A percentile compares a stretch with the other conserved stretches of the same genome.
Evolutionary conservation across 2,888 invertebrate species (phyloP).

Genomic region (Drosophila greeni): DNA sequence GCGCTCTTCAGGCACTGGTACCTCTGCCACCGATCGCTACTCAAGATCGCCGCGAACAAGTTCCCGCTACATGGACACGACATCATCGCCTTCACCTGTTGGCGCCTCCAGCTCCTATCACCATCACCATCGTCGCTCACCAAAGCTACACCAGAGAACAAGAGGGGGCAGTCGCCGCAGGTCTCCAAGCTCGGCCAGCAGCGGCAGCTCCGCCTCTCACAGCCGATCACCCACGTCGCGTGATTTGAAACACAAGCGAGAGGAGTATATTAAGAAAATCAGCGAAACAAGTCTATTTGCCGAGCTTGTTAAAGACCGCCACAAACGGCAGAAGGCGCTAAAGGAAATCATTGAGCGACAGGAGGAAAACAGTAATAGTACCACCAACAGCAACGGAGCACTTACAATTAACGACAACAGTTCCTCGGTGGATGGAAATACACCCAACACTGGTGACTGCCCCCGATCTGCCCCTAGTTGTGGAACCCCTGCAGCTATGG

Average conservation of each 20-base stretch:
- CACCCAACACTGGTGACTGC: slow-evolving; percentile 55
- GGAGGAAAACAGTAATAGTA: slow-evolving; percentile 80
- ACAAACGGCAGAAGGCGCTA: slow-evolving; percentile 87
- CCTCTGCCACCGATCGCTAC: slow-evolving; percentile 64
- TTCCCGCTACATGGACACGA: slow-evolving; percentile 76
- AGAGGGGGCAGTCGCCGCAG: slow-evolving; percentile 54
- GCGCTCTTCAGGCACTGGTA: slow-evolving; percentile 56
- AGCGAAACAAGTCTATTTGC: slow-evolving; percentile 94
- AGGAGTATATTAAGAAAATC: slow-evolving; percentile 88
- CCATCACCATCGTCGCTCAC: slow-evolving; percentile 63
- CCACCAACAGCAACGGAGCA: slow-evolving; percentile 69
- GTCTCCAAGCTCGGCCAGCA: slow-evolving; percentile 66
- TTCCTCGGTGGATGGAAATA: slow-evolving; percentile 75
- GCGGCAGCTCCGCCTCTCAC: slow-evolving; percentile 70
- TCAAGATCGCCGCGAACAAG: slow-evolving; percentile 75
- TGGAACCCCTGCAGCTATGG: slow-evolving; percentile 45
- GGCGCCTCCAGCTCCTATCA: slow-evolving; percentile 60
- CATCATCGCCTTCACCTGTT: slow-evolving; percentile 79
- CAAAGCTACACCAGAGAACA: slow-evolving; percentile 51
- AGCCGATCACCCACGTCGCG: slow-evolving; percentile 78
- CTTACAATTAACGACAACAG: slow-evolving; percentile 77
- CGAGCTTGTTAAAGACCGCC: slow-evolving; percentile 91
- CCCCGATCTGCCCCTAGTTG: slow-evolving; percentile 30
- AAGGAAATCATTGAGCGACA: slow-evolving; percentile 85
- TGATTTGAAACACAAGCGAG: slow-evolving; percentile 79